phyloP scores from a whole-genome alignment of 2,113 vertebrate genomes.

The Tylochromis polylepis region DNA sequence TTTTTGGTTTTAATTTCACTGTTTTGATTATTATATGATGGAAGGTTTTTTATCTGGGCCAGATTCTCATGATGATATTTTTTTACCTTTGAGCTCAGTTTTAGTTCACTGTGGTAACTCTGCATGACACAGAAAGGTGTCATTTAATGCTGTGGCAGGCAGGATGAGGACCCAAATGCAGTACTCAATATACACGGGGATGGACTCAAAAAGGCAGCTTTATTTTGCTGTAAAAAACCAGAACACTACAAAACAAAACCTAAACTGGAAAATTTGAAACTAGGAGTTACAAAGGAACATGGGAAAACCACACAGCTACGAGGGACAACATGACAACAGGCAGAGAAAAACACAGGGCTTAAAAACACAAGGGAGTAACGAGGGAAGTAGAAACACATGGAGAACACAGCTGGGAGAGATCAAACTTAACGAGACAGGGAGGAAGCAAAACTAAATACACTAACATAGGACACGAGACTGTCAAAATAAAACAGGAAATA shows the following conservation, averaged over 20 bases:
- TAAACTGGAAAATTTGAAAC: neutral
- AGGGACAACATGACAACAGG: neutral
- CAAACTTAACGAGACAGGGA: no score
- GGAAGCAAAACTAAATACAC: neutral
- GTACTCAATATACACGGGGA: neutral
- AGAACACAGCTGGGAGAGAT: neutral
- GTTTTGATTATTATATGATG: neutral
- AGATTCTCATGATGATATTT: neutral
- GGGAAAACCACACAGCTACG: neutral
- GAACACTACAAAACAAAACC: neutral
- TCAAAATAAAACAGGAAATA: no score
- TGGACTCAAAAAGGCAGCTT: neutral
- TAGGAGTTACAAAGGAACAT: neutral
- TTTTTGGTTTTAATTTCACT: neutral
- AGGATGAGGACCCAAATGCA: neutral
- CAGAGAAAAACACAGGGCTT: neutral
- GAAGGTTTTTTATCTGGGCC: neutral
- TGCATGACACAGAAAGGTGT: neutral
- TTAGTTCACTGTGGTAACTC: neutral
- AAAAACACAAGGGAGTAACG: neutral
- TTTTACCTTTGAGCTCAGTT: neutral
- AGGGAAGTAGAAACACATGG: neutral
- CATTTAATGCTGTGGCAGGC: neutral
- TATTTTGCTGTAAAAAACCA: fast-evolving
- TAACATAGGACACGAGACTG: neutral